Percentiles rank a stretch among this genome's conserved stretches.
Conservation (phyloP, 2,797 vertebrate species). For the Aselliscus stoliczkanus region DNA sequence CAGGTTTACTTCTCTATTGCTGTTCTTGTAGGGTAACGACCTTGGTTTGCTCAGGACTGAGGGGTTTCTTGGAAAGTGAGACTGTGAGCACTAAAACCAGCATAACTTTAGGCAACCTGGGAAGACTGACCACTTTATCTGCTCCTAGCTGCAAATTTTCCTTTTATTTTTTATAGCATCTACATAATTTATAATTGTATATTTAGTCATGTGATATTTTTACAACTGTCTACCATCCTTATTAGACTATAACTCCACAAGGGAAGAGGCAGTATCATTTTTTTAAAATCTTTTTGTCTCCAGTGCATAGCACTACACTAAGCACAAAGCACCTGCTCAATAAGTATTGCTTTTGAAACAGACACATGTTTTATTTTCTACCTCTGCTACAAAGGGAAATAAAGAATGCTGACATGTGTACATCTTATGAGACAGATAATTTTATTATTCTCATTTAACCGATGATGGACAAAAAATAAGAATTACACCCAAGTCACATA, state of each 20-base stretch:
- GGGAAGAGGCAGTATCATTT: neutral
- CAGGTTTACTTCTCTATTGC: neutral
- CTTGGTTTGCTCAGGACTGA: neutral
- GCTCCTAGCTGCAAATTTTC: neutral
- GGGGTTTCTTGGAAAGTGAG: neutral
- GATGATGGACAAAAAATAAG: too few species aligned
- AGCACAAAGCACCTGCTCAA: neutral
- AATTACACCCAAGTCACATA: too few species aligned
- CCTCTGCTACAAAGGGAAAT: neutral
- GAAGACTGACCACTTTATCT: neutral
- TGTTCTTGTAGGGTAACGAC: neutral
- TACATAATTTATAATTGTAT: neutral
- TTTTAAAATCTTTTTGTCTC: neutral
- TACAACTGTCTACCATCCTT: neutral
- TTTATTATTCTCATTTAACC: too few species aligned
- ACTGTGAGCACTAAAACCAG: neutral
- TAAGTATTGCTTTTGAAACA: neutral
- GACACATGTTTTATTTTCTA: neutral
- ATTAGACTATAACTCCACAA: neutral
- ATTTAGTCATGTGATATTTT: neutral
- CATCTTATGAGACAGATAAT: too few species aligned
- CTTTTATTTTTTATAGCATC: neutral
- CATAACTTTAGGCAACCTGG: neutral
- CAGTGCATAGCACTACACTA: neutral
- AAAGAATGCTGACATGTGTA: neutral